Percentiles rank a stretch among this genome's conserved stretches.
Conservation (phyloP, 2,797 vertebrate genomes). For the Pipistrellus nathusii region DNA sequence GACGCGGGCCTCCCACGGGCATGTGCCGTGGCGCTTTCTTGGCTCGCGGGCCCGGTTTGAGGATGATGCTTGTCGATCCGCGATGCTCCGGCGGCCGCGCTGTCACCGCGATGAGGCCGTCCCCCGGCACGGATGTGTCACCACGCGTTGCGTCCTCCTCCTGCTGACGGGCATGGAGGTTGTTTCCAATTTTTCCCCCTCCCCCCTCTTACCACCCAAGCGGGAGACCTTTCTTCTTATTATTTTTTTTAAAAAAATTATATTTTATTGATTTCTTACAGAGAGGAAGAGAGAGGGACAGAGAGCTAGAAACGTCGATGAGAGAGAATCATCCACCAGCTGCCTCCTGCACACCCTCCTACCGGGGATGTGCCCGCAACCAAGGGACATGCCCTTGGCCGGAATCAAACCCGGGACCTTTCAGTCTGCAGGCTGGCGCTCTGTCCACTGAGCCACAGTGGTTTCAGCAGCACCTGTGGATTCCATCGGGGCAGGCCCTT, state of each 20-base stretch:
- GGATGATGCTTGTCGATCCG: constrained; percentile 79
- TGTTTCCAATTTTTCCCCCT: background rate
- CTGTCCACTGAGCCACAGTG: too few relatives aligned
- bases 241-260: too few relatives aligned
- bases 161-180: constrained; percentile 37
- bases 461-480: background rate
- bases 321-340: too few relatives aligned
- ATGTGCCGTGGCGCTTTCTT: constrained; percentile 30
- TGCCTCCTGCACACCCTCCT: too few relatives aligned
- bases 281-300: too few relatives aligned
- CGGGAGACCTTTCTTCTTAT: background rate
- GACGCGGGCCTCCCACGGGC: background rate
- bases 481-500: too few relatives aligned
- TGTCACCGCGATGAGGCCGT: background rate
- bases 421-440: too few relatives aligned
- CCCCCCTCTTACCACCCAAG: constrained; percentile 57
- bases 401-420: too few relatives aligned
- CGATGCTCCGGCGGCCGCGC: constrained; percentile 70
- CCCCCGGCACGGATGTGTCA: constrained; percentile 64
- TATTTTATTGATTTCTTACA: too few relatives aligned
- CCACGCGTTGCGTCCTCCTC: constrained; percentile 40
- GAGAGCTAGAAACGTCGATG: too few relatives aligned
- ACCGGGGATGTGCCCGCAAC: too few relatives aligned
- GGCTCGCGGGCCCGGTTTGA: constrained; percentile 63
- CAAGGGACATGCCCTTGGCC: too few relatives aligned